Conservation (phyloP, 2,797 vertebrate species). For the Rhadinocentrus ornatus region DNA sequence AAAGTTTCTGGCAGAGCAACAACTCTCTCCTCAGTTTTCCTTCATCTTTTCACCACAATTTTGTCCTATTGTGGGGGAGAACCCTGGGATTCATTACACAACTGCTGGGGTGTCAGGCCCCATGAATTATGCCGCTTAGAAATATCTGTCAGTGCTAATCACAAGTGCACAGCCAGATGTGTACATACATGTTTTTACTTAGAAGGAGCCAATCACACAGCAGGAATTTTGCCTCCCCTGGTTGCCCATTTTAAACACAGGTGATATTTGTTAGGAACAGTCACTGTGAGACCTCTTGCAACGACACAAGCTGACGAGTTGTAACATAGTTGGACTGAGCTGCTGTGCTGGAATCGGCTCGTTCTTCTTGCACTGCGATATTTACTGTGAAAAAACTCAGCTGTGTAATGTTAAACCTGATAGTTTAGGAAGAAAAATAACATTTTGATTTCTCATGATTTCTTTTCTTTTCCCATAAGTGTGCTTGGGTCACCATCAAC, state of each 20-base stretch:
- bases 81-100: conserved; percentile 21
- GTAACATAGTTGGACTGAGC: conserved; percentile 8
- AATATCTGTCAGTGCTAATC: conserved; percentile 39
- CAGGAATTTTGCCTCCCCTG: conserved; percentile 17
- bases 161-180: conserved; percentile 15
- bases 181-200: conserved; percentile 41
- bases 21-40: conserved; percentile 8
- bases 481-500: conserved; percentile 56
- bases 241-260: conserved; percentile 21
- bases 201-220: conserved; percentile 34
- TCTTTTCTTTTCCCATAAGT: conserved; percentile 12
- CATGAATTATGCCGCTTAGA: conserved; percentile 27
- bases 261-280: conserved; percentile 30
- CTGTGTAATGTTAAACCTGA: conserved; percentile 6
- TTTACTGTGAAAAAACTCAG: background rate
- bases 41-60: conserved; percentile 1
- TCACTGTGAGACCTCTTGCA: conserved; percentile 1
- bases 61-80: conserved; percentile 1
- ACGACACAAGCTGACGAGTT: conserved; percentile 18
- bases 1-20: background rate
- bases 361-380: background rate
- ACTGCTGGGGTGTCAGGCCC: conserved; percentile 9
- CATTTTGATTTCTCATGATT: background rate
- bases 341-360: conserved; percentile 1
- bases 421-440: background rate